Evolutionary conservation across 2,113 vertebrate genomes (phyloP).

Genomic region (Phoxinus phoxinus): DNA sequence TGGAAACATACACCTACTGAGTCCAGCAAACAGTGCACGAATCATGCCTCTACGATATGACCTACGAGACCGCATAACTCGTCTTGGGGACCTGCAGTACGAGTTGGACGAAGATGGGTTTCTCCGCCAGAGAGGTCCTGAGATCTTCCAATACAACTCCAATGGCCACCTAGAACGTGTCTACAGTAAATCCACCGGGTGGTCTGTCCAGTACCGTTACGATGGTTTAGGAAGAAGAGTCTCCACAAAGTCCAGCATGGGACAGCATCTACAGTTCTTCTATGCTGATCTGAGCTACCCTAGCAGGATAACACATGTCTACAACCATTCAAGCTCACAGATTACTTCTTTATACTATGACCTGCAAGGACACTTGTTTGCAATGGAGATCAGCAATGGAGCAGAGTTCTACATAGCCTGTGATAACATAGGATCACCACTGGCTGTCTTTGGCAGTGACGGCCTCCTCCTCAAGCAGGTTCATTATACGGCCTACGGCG

Average conservation of each 20-base stretch:
- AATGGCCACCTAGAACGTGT: conserved; percentile 93
- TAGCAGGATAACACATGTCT: conserved; percentile 93
- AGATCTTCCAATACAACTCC: conserved; percentile 97
- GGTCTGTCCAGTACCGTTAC: conserved; percentile 93
- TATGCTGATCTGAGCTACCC: conserved; percentile 94
- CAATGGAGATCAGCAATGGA: conserved; percentile 97
- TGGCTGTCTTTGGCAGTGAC: conserved; percentile 96
- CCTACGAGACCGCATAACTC: conserved; percentile 93
- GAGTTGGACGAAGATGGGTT: conserved; percentile 95
- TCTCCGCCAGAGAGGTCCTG: conserved; percentile 90
- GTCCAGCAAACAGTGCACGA: conserved; percentile 88
- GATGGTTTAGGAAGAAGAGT: conserved; percentile 94
- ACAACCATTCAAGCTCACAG: conserved; percentile 97
- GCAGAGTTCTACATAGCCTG: conserved; percentile 98
- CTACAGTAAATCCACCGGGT: conserved; percentile 94
- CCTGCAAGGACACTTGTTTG: conserved; percentile 95
- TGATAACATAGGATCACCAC: conserved; percentile 92
- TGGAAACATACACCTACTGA: conserved; percentile 93
- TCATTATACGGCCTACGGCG: conserved; percentile 95
- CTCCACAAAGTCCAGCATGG: conserved; percentile 90
- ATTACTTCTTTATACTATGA: conserved; percentile 98
- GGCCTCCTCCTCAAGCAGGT: conserved; percentile 96
- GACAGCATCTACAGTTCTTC: conserved; percentile 96
- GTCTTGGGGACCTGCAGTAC: conserved; percentile 96
- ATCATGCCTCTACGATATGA: conserved; percentile 92